phyloP scores from a whole-genome alignment of 2,888 invertebrate species.

The Physocephala rufipes region DNA sequence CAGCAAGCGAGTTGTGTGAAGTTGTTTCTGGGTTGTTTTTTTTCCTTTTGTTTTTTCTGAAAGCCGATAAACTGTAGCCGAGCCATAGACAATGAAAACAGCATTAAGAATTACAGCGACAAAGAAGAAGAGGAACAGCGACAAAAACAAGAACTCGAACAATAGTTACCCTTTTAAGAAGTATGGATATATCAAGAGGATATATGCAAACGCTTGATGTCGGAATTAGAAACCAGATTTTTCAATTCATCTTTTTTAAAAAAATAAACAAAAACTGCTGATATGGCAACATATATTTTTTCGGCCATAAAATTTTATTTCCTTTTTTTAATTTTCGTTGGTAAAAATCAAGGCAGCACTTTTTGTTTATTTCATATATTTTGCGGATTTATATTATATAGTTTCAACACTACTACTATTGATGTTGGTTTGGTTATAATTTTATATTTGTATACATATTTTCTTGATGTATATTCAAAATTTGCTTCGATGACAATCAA shows the following conservation, averaged over 20 bases:
- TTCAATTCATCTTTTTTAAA: conserved; percentile 2
- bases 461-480: background rate
- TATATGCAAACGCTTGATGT: too few species aligned
- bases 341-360: conserved; percentile 15
- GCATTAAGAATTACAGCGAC: background rate
- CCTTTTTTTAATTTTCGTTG: conserved; percentile 10
- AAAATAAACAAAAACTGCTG: background rate
- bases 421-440: too few species aligned
- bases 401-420: background rate
- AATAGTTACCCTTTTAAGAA: background rate
- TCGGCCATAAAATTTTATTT: background rate
- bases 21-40: too few species aligned
- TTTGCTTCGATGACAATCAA: too few species aligned
- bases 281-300: background rate
- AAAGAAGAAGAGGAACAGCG: conserved; percentile 12
- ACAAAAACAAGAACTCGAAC: conserved; percentile 6
- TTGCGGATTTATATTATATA: background rate
- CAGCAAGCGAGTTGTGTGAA: too few species aligned
- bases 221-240: conserved; percentile 35
- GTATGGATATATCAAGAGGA: too few species aligned
- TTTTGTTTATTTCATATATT: conserved; percentile 7
- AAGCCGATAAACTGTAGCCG: conserved; percentile 8
- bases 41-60: background rate
- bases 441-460: too few species aligned
- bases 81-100: background rate